Conservation (phyloP, 2,888 invertebrate genomes). For the Hypercompe scribonia region DNA sequence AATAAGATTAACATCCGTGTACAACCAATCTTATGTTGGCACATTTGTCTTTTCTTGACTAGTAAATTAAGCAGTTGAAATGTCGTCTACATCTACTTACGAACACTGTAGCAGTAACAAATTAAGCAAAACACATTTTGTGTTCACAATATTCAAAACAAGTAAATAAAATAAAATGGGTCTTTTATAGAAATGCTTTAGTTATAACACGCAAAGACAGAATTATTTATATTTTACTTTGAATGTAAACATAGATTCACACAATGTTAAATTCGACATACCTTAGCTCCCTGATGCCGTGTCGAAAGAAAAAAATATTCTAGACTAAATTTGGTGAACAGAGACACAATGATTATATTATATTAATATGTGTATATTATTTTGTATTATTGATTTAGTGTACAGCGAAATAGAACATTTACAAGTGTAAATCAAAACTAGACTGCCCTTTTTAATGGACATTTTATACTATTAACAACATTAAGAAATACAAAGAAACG, state of each 20-base stretch:
- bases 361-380: conserved; percentile 4
- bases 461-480: not conserved
- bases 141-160: conserved; percentile 4
- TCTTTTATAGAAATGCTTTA: not conserved
- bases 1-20: too few species aligned
- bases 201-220: not conserved
- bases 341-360: conserved; percentile 19
- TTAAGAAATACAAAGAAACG: not conserved
- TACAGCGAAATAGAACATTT: not conserved
- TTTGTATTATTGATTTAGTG: not conserved
- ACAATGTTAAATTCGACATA: conserved; percentile 62
- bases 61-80: not conserved
- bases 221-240: conserved; percentile 10
- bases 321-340: conserved; percentile 51
- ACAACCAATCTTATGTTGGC: too few species aligned
- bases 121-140: conserved; percentile 5
- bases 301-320: conserved; percentile 65
- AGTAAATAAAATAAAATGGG: not conserved
- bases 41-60: not conserved
- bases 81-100: not conserved
- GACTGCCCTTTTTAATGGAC: not conserved
- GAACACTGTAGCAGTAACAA: not conserved
- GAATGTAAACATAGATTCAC: conserved; percentile 33
- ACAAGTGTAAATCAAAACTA: not conserved
- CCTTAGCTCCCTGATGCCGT: conserved; percentile 82